Base-by-base conservation (phyloP, 2,888 invertebrate genomes). In the Adelognathus sp. region DNA sequence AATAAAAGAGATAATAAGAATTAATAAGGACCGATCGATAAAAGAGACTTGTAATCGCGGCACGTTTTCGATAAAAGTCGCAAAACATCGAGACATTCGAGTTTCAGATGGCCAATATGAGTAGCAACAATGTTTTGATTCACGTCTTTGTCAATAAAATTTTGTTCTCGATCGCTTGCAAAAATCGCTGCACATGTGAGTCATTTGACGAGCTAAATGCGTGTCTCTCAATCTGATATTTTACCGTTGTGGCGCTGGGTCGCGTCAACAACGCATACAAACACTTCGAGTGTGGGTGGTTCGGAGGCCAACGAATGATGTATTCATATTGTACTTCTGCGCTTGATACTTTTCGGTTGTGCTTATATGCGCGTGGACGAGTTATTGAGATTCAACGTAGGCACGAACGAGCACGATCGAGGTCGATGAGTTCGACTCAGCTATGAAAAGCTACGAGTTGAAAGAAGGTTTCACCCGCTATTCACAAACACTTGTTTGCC, bases 191-290 rank as follows among this genome's bases (percentile, higher is more conserved):
- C 58, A 29, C 4, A 36, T 29, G n/a, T 27, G 27, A 44, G 24
- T 44, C 44, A 39, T 11, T 14, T 24, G 36, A 72, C 56, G 61
- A n/a, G 24, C 44, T 16, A 58, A 56, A 11, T 31, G 54, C 61
- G 46, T 63, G 56, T 46, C 29, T 24, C 36, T 46, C n/a, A 14
- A 69, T 67, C 2, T 52, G 50, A 36, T 24, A 31, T 56, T 46
- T 69, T 31, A 64, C 64, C 33, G 58, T 63, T n/a, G 64, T 14
- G 14, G 14, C 50, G 33, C 52, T 46, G 36, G 18, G n/a, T 66
- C 64, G 54, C 74, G 64, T 74, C 70, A 74, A 74, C 74, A 33
- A 33, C 41, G 39, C 58, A 70, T 46, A 44, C n/a, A n/a, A n/a
- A n/a, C n/a, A n/a, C n/a, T n/a, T 21, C 7, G 21, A 69, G 69